Evolutionary conservation across 2,113 vertebrate genomes (phyloP).

Genomic region (Oreocharis arfaki): DNA sequence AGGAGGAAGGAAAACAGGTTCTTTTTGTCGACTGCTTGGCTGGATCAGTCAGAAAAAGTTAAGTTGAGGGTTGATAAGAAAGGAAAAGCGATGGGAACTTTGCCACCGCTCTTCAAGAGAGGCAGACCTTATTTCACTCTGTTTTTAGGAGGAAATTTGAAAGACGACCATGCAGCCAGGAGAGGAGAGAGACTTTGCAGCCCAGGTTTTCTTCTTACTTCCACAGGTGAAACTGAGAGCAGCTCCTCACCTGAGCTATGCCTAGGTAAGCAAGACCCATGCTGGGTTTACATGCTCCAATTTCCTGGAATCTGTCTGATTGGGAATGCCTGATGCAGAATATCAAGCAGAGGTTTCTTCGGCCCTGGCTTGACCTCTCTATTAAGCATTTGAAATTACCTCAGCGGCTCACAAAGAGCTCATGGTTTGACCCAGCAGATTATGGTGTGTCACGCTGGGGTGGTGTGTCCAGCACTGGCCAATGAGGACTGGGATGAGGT

Average conservation of each 20-base stretch:
- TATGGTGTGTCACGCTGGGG: not conserved
- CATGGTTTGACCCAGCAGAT: not conserved
- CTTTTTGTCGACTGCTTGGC: not conserved
- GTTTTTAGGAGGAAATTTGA: not conserved
- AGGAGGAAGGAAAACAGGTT: not conserved
- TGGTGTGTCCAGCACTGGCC: not conserved
- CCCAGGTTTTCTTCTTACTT: not conserved
- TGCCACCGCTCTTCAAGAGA: not conserved
- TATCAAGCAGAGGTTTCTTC: not conserved
- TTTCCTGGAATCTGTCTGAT: not conserved
- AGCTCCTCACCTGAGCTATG: not conserved
- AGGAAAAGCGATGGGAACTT: not conserved
- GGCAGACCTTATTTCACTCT: not conserved
- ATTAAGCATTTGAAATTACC: not conserved
- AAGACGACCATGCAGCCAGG: not conserved
- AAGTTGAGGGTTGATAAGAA: not conserved
- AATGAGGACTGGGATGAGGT: not conserved
- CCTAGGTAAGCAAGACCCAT: not conserved
- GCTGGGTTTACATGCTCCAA: not conserved
- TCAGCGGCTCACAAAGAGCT: not conserved
- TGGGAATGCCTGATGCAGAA: not conserved
- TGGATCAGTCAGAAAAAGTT: not conserved
- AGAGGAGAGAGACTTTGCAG: not conserved
- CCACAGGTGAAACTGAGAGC: not conserved
- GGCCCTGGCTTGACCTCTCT: not conserved